Evolutionary conservation across 2,113 vertebrate species (phyloP).

Genomic region (Dascyllus trimaculatus): DNA sequence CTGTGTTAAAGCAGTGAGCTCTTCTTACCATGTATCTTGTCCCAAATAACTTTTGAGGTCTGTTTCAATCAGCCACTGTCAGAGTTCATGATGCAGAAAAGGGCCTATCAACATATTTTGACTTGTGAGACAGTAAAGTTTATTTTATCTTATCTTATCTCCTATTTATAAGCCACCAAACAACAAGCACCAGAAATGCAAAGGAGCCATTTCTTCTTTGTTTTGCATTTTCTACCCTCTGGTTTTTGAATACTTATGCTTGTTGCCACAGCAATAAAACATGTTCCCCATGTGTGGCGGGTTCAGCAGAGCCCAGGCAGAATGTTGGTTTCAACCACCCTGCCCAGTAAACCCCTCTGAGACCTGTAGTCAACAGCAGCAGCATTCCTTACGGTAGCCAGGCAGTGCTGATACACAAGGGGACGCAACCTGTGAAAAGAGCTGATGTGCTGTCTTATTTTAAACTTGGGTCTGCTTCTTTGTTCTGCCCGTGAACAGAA

Average conservation of each 20-base stretch:
- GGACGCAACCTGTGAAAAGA: conserved; percentile 14
- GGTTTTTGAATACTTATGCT: conserved; percentile 8
- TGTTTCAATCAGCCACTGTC: too few relatives aligned
- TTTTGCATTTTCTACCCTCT: conserved; percentile 25
- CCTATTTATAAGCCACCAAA: too few relatives aligned
- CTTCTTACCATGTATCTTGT: too few relatives aligned
- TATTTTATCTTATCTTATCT: too few relatives aligned
- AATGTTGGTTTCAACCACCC: conserved; percentile 32
- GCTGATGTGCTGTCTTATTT: conserved; percentile 23
- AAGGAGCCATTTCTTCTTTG: neutral
- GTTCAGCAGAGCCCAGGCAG: conserved; percentile 16
- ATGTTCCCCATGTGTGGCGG: conserved; percentile 10
- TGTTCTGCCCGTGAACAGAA: conserved; percentile 35
- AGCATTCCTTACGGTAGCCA: conserved; percentile 50
- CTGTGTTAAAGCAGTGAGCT: too few relatives aligned
- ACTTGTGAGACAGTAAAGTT: too few relatives aligned
- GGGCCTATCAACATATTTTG: too few relatives aligned
- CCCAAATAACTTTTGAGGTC: too few relatives aligned
- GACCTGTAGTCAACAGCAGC: conserved; percentile 55
- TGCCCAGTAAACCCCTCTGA: conserved; percentile 45
- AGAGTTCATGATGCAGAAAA: too few relatives aligned
- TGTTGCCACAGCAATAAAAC: conserved; percentile 27
- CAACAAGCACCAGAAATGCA: too few relatives aligned
- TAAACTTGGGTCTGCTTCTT: conserved; percentile 10
- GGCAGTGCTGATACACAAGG: conserved; percentile 41